phyloP scores from a whole-genome alignment of 2,888 invertebrate species.

The Meiosimyza decipiens region DNA sequence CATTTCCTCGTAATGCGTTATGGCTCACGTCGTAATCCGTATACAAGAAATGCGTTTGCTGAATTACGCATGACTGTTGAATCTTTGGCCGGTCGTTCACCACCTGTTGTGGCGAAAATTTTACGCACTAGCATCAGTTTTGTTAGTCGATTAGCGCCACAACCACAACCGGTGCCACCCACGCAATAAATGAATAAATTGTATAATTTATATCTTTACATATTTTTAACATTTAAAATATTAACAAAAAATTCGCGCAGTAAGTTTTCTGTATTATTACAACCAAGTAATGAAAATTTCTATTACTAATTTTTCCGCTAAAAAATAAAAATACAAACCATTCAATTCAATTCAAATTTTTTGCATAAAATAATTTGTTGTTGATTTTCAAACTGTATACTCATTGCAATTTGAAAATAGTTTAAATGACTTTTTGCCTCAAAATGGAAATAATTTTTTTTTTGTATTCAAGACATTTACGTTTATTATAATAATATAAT shows the following conservation, averaged over 20 bases:
- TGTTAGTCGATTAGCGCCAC: slow-evolving; percentile 83
- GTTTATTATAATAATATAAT: slow-evolving; percentile 1
- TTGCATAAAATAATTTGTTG: no score
- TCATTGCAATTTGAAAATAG: no score
- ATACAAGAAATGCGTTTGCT: slow-evolving; percentile 91
- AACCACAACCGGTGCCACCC: slow-evolving; percentile 61
- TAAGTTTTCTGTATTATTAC: no score
- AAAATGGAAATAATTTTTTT: no score
- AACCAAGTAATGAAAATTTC: no score
- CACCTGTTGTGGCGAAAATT: slow-evolving; percentile 73
- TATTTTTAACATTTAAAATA: no score
- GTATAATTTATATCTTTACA: background rate
- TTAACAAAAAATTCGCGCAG: no score
- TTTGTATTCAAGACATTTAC: slow-evolving; percentile 6
- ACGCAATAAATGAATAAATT: slow-evolving; percentile 44
- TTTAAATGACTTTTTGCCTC: no score
- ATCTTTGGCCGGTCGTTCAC: slow-evolving; percentile 77
- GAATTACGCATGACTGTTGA: slow-evolving; percentile 84
- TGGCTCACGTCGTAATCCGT: slow-evolving; percentile 94
- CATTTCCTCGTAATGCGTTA: slow-evolving; percentile 94
- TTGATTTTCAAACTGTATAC: no score
- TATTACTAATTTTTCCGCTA: no score
- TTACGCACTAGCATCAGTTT: slow-evolving; percentile 75
- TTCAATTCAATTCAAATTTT: no score
- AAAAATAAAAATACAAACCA: no score